Evolutionary conservation across 2,797 vertebrate genomes (phyloP).

Genomic region (Enteromius radiatus): DNA sequence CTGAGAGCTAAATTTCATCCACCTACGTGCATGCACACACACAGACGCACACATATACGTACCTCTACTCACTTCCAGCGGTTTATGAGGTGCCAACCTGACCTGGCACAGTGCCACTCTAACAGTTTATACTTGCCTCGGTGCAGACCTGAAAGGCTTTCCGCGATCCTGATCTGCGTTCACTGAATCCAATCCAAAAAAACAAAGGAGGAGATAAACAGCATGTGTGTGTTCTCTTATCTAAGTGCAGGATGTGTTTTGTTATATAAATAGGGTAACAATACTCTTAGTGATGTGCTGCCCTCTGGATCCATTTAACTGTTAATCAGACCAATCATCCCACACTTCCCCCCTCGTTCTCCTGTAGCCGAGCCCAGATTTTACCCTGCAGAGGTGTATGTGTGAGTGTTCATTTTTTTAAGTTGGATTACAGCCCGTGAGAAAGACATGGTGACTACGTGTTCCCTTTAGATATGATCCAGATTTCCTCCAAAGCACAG

Average conservation of each 20-base stretch:
- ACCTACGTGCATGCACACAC: constrained; percentile 39
- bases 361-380: constrained; percentile 16
- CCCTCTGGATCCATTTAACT: constrained; percentile 50
- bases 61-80: constrained; percentile 25
- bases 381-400: constrained; percentile 40
- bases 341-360: constrained; percentile 35
- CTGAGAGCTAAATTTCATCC: constrained; percentile 35
- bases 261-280: constrained; percentile 48
- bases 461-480: constrained; percentile 49
- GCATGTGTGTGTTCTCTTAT: constrained; percentile 46
- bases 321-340: constrained; percentile 47
- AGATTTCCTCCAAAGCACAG: constrained; percentile 45
- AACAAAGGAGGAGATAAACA: constrained; percentile 32
- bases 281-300: constrained; percentile 44
- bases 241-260: constrained; percentile 43
- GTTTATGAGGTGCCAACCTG: constrained; percentile 52
- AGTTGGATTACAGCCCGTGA: constrained; percentile 45
- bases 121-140: constrained; percentile 44
- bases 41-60: neutral
- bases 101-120: constrained; percentile 32
- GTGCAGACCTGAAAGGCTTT: constrained; percentile 25
- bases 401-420: constrained; percentile 33
- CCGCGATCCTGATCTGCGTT: constrained; percentile 31
- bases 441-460: constrained; percentile 41
- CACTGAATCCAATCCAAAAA: constrained; percentile 12